phyloP scores from a whole-genome alignment of 2,888 invertebrate genomes.

The Arrhopalites spinosus region DNA sequence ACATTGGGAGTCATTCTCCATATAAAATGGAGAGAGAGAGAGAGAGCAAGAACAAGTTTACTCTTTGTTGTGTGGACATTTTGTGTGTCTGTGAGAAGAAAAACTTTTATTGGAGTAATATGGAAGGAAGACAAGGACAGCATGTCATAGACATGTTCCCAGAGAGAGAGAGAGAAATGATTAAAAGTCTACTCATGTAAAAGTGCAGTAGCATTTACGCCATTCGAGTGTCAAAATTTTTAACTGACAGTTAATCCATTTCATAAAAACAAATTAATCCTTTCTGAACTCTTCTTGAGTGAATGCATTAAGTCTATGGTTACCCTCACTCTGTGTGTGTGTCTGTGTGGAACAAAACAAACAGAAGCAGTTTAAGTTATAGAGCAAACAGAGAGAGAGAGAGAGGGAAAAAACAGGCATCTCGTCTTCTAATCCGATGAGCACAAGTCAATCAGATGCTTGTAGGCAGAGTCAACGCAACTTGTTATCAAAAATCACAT shows the following conservation, averaged over 20 bases:
- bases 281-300: slow-evolving; percentile 20
- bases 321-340: background rate
- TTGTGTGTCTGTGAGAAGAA: background rate
- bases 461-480: background rate
- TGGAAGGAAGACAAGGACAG: background rate
- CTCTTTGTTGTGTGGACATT: background rate
- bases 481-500: background rate
- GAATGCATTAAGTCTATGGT: too few species aligned
- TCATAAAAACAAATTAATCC: slow-evolving; percentile 43
- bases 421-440: slow-evolving; percentile 31
- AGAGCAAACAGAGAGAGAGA: slow-evolving; percentile 4
- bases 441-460: slow-evolving; percentile 32
- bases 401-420: slow-evolving; percentile 8
- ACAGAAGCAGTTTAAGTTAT: background rate
- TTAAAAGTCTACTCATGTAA: slow-evolving; percentile 44
- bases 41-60: background rate
- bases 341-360: background rate
- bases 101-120: background rate
- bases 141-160: slow-evolving; percentile 1
- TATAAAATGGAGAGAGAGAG: background rate
- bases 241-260: slow-evolving; percentile 50
- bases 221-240: slow-evolving; percentile 45
- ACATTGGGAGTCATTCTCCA: too few species aligned
- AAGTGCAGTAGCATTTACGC: slow-evolving; percentile 42
- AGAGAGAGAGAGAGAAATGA: slow-evolving; percentile 25